Percentiles rank a stretch among this genome's conserved stretches.
phyloP scores from a whole-genome alignment of 2,888 invertebrate species.

The Eupithecia inturbata region DNA sequence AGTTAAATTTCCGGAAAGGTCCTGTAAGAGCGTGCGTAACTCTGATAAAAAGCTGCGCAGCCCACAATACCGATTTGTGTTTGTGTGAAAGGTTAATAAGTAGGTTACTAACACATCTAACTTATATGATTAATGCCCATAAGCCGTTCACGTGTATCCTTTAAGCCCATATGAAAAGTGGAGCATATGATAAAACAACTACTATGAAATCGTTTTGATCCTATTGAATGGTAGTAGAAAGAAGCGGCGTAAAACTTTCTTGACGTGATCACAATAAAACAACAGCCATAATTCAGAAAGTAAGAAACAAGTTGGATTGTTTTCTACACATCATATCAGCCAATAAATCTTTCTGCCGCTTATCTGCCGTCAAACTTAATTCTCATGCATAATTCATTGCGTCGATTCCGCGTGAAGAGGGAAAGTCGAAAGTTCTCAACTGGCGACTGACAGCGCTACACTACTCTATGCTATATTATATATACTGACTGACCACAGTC shows the following conservation, averaged over 20 bases:
- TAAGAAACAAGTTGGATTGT: slow-evolving; percentile 80
- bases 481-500: too few species aligned
- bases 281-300: slow-evolving; percentile 79
- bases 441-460: slow-evolving; percentile 49
- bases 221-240: slow-evolving; percentile 38
- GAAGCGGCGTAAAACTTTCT: slow-evolving; percentile 58
- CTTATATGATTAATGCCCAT: neutral
- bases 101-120: neutral
- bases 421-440: slow-evolving; percentile 74
- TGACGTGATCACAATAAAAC: slow-evolving; percentile 79
- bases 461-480: slow-evolving; percentile 26
- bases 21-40: slow-evolving; percentile 80
- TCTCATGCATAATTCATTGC: slow-evolving; percentile 82
- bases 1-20: slow-evolving; percentile 82
- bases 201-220: neutral
- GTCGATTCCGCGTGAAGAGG: slow-evolving; percentile 72
- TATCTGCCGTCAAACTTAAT: slow-evolving; percentile 83
- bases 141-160: neutral
- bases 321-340: slow-evolving; percentile 82
- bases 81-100: slow-evolving; percentile 47
- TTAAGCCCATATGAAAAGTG: neutral
- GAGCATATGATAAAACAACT: neutral
- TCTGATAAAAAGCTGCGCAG: slow-evolving; percentile 78
- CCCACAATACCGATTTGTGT: slow-evolving; percentile 68
- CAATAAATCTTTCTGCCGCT: slow-evolving; percentile 81